Evolutionary conservation across 2,113 vertebrate species (phyloP).

Genomic region (Lamprologus sp.): DNA sequence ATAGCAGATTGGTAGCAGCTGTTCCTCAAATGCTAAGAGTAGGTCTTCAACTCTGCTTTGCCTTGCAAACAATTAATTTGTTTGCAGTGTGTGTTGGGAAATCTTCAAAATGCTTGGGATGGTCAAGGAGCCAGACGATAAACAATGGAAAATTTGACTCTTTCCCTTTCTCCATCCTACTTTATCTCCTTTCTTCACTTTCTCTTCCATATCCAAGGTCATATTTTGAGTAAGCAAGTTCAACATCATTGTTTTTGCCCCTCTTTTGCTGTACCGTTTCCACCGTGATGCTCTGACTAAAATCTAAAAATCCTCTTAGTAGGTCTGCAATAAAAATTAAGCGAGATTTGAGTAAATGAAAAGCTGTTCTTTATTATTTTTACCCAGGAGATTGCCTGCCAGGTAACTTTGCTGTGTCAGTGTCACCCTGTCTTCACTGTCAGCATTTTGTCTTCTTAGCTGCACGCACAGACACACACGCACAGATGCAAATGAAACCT

Average conservation of each 20-base stretch:
- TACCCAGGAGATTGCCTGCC: neutral
- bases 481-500: neutral
- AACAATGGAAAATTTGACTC: neutral
- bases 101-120: neutral
- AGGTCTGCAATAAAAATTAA: neutral
- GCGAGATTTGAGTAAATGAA: neutral
- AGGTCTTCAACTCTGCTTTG: neutral
- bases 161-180: neutral
- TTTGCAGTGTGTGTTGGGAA: neutral
- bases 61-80: slow-evolving; percentile 22
- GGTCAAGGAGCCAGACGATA: neutral
- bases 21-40: neutral
- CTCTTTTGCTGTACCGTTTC: neutral
- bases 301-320: neutral
- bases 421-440: neutral
- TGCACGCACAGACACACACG: neutral
- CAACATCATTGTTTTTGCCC: neutral
- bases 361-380: neutral
- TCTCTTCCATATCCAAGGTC: neutral
- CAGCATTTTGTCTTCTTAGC: neutral
- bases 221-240: neutral
- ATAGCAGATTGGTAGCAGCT: neutral
- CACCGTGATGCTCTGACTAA: neutral
- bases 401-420: neutral
- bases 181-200: neutral